phyloP scores from a whole-genome alignment of 2,888 invertebrate species.

The Plagodis dolabraria region DNA sequence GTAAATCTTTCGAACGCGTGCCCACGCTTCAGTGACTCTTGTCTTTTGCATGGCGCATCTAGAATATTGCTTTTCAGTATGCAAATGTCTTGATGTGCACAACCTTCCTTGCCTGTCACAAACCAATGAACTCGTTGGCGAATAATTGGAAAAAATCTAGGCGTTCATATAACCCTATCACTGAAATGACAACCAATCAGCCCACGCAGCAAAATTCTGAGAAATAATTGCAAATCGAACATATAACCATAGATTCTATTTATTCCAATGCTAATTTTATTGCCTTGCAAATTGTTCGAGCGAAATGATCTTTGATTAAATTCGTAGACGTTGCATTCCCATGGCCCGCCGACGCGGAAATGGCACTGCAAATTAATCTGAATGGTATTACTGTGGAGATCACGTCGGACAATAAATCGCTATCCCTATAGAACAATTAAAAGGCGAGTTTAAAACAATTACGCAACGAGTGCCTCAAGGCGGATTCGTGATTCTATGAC shows the following conservation, averaged over 20 bases:
- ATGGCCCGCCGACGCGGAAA: conserved; percentile 75
- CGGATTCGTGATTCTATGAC: conserved; percentile 62
- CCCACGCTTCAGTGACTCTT: conserved; percentile 57
- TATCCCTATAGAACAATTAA: conserved; percentile 83
- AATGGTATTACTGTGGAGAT: conserved; percentile 74
- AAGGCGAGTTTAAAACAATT: conserved; percentile 84
- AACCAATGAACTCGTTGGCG: background rate
- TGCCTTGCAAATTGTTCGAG: conserved; percentile 56
- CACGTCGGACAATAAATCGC: conserved; percentile 81
- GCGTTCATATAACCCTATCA: no score
- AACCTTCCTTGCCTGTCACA: conserved; percentile 6
- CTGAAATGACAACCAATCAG: no score
- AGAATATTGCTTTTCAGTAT: conserved; percentile 34
- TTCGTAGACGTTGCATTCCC: conserved; percentile 75
- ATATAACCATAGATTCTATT: conserved; percentile 36
- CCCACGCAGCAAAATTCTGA: background rate
- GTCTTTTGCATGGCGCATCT: conserved; percentile 54
- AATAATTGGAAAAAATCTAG: no score
- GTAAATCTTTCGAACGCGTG: conserved; percentile 78
- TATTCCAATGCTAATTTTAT: conserved; percentile 53
- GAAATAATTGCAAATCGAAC: conserved; percentile 8
- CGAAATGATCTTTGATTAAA: conserved; percentile 73
- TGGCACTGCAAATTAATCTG: conserved; percentile 77
- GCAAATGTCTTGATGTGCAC: conserved; percentile 17
- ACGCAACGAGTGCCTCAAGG: conserved; percentile 78